A percentile compares a stretch with the other conserved stretches of the same genome.
Conservation (phyloP, 2,888 invertebrate species). For the Actias luna region DNA sequence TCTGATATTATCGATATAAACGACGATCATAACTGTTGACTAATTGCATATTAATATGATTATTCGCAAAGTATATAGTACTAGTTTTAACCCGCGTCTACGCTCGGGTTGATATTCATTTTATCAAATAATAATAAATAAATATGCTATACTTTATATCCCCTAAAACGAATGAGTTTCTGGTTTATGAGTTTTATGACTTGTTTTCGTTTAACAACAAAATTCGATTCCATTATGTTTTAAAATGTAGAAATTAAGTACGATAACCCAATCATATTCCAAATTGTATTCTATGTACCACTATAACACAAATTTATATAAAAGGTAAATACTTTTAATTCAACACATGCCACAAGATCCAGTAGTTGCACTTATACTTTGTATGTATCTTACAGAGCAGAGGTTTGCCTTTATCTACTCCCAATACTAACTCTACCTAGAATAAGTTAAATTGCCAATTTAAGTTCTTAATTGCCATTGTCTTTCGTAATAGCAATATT, state of each 20-base stretch:
- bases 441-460: conserved; percentile 8
- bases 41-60: not conserved
- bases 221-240: too few relatives aligned
- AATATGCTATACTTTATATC: too few relatives aligned
- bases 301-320: not conserved
- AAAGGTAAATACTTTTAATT: not conserved
- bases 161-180: too few relatives aligned
- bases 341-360: not conserved
- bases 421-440: not conserved
- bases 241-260: too few relatives aligned
- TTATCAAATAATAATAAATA: too few relatives aligned
- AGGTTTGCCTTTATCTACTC: not conserved
- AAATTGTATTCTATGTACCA: too few relatives aligned
- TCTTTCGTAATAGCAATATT: not conserved
- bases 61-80: not conserved
- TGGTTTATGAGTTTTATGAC: too few relatives aligned
- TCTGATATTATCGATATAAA: not conserved
- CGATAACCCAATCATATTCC: too few relatives aligned
- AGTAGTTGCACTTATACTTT: too few relatives aligned
- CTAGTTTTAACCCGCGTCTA: not conserved
- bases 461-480: not conserved
- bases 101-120: too few relatives aligned
- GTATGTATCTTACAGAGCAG: not conserved
- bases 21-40: not conserved
- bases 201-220: too few relatives aligned